These are phyloP conservation scores for Vimba vimba DNA, from an alignment of 2,113 vertebrate genomes.

Conservation along the genomic window DNA sequence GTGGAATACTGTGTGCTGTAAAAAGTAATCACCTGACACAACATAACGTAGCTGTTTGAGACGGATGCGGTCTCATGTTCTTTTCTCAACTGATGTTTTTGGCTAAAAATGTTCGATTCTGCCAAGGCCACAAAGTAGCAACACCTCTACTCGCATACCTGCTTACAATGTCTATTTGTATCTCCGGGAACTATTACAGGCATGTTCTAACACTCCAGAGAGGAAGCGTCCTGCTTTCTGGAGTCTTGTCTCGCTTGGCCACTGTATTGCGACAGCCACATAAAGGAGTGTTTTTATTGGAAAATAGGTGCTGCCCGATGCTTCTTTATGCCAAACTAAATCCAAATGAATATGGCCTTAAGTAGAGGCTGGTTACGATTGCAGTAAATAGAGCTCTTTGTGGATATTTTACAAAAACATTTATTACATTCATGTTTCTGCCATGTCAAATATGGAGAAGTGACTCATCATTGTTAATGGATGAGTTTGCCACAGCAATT, in stretches of 20 bases:
- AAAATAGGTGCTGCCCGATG: constrained; percentile 44
- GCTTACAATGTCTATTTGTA: constrained; percentile 42
- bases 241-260: constrained; percentile 57
- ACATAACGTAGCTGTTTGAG: constrained; percentile 29
- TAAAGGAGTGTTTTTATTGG: constrained; percentile 57
- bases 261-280: constrained; percentile 57
- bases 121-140: constrained; percentile 49
- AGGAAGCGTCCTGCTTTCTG: constrained; percentile 56
- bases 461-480: constrained; percentile 38
- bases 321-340: constrained; percentile 46
- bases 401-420: constrained; percentile 52
- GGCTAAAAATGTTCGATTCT: constrained; percentile 2
- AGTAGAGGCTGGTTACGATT: constrained; percentile 42
- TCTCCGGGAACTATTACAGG: constrained; percentile 29
- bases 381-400: constrained; percentile 58
- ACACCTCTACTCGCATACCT: constrained; percentile 25
- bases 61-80: constrained; percentile 19
- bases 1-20: background rate
- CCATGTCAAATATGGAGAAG: constrained; percentile 36
- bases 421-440: constrained; percentile 50
- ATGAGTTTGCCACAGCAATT: background rate
- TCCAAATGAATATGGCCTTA: constrained; percentile 45
- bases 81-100: constrained; percentile 20
- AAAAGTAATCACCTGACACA: constrained; percentile 38
- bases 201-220: constrained; percentile 37